Conservation (phyloP, 2,797 vertebrate genomes). For the Rhabdophis nuchalis region DNA sequence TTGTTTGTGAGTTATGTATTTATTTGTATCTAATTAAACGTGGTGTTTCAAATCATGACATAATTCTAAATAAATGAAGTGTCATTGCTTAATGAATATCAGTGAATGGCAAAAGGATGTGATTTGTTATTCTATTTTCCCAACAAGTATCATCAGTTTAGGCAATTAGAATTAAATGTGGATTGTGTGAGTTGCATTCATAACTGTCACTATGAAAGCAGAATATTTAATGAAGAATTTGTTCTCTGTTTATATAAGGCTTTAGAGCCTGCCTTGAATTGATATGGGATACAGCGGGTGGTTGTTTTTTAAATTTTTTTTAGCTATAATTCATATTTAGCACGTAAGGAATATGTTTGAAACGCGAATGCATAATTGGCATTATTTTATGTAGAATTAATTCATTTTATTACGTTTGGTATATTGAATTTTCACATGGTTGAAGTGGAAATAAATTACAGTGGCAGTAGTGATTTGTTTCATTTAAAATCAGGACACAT, state of each 20-base stretch:
- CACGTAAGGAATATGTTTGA: neutral
- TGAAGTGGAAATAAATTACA: neutral
- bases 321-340: neutral
- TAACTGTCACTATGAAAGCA: slow-evolving; percentile 30
- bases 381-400: neutral
- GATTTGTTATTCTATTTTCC: slow-evolving; percentile 53
- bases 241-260: slow-evolving; percentile 31
- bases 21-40: slow-evolving; percentile 50
- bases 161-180: slow-evolving; percentile 59
- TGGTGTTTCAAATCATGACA: slow-evolving; percentile 53
- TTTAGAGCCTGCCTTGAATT: neutral
- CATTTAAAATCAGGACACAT: neutral
- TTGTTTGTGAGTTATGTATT: slow-evolving; percentile 8
- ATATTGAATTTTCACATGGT: neutral
- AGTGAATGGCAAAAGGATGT: slow-evolving; percentile 60
- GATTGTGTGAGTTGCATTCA: slow-evolving; percentile 32
- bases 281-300: neutral
- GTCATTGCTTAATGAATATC: slow-evolving; percentile 66
- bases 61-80: slow-evolving; percentile 65
- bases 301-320: neutral
- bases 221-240: slow-evolving; percentile 24
- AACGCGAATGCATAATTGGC: neutral
- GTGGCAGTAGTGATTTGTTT: neutral
- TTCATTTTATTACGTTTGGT: neutral
- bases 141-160: slow-evolving; percentile 46